Evolutionary conservation across 2,888 invertebrate genomes (phyloP).

Genomic region (Myopa testacea): DNA sequence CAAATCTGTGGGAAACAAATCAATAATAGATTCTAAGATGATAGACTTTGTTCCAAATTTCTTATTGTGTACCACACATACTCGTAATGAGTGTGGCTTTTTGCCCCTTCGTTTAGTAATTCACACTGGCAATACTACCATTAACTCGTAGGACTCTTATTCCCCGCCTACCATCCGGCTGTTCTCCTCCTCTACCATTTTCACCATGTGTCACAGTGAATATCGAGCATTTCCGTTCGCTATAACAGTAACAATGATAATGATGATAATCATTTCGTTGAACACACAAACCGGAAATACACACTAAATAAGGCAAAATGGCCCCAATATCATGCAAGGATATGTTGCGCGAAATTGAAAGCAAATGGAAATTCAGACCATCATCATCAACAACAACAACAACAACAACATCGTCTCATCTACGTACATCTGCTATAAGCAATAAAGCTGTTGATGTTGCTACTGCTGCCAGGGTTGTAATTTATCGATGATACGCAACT

Average conservation of each 20-base stretch:
- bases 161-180: too few relatives aligned
- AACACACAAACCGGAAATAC: slow-evolving; percentile 27
- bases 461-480: slow-evolving; percentile 30
- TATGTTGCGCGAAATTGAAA: slow-evolving; percentile 32
- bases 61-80: too few relatives aligned
- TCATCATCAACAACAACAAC: slow-evolving; percentile 2
- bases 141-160: too few relatives aligned
- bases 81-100: too few relatives aligned
- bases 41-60: too few relatives aligned
- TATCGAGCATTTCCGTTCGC: slow-evolving; percentile 12
- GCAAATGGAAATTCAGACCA: slow-evolving; percentile 26
- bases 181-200: neutral
- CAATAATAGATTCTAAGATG: too few relatives aligned
- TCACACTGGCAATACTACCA: too few relatives aligned
- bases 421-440: neutral
- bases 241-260: slow-evolving; percentile 21
- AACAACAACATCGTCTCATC: neutral
- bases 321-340: slow-evolving; percentile 36
- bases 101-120: too few relatives aligned
- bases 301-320: slow-evolving; percentile 27
- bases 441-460: slow-evolving; percentile 37
- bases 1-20: too few relatives aligned
- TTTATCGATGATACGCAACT: slow-evolving; percentile 23
- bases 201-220: neutral
- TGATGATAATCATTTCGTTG: slow-evolving; percentile 31